Evolutionary conservation across 2,797 vertebrate genomes (phyloP), one percentile per base, ranked within the genome.

Genomic region (Sphenodon punctatus): DNA sequence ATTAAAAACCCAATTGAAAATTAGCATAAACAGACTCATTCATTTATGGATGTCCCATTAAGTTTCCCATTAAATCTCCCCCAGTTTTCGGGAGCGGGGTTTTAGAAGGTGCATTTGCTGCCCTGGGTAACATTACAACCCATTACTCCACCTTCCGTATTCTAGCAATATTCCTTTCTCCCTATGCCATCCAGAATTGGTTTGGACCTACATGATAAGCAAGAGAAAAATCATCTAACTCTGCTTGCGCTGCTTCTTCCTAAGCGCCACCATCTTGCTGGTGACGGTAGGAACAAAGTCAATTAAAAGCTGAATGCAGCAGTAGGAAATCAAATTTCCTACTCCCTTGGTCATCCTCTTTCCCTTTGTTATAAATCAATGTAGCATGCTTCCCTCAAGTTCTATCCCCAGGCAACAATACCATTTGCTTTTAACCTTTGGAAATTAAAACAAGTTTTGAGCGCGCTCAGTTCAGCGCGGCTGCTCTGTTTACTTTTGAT

Each of bases 401-500:
- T 88, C 66, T 63, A 49, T 92, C 89, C 87, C 87, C 61, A 80
- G 20, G 87, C 87, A 92, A 81, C 78, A 87, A 86, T 76, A 80
- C 77, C 91, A 89, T 92, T 92, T 91, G 75, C 85, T 92, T 91
- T 86, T 90, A 86, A 91, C 90, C 88, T 91, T 70, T 76, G 77
- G 60, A 93, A 92, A 93, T 92, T 87, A 91, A 92, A 93, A 89
- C 60, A 93, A 88, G 77, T 92, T 92, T 88, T 80, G 79, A 88
- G 82, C 69, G 80, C 81, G 86, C 77, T 82, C 84, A 75, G 60
- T 92, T 88, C 77, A 75, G 79, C 88, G 76, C 82, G 49, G 80
- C 83, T 84, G 63, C 82, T 93, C 88, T 87, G 87, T 89, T 92
- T 89, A 88, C 82, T 91, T 74, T 82, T 84, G 84, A 89, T 88